Evolutionary conservation across 2,113 vertebrate genomes (phyloP).

Genomic region (Plestiodon gilberti): DNA sequence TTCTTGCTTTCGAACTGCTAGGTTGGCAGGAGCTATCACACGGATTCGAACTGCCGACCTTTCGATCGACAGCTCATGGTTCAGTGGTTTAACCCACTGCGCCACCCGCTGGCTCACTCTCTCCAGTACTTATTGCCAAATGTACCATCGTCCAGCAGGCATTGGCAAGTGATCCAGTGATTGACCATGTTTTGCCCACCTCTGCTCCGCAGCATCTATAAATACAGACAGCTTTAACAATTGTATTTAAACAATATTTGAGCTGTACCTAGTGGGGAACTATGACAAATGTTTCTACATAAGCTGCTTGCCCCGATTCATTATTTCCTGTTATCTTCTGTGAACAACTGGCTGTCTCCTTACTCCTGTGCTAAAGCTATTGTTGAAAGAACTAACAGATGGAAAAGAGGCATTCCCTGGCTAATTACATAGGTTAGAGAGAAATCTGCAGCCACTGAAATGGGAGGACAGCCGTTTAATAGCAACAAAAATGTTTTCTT

Average conservation of each 20-base stretch:
- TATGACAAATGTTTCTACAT: not conserved
- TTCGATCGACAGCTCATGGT: no score
- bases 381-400: constrained; percentile 5
- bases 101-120: no score
- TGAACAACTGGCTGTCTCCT: not conserved
- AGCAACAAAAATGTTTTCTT: not conserved
- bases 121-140: not conserved
- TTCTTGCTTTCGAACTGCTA: no score
- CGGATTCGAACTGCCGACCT: no score
- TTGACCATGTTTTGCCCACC: not conserved
- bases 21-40: no score
- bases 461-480: not conserved
- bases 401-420: not conserved
- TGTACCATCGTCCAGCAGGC: not conserved
- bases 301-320: not conserved
- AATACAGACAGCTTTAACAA: not conserved
- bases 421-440: not conserved
- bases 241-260: constrained; percentile 3
- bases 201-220: not conserved
- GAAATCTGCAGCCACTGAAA: not conserved
- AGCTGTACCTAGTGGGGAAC: constrained; percentile 3
- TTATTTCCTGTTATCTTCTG: constrained; percentile 21
- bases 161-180: not conserved
- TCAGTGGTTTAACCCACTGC: no score
- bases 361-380: rapidly evolving